Evolutionary conservation across 2,888 invertebrate genomes (phyloP), one percentile per base, ranked within the genome.

Genomic region (Drepana falcataria): DNA sequence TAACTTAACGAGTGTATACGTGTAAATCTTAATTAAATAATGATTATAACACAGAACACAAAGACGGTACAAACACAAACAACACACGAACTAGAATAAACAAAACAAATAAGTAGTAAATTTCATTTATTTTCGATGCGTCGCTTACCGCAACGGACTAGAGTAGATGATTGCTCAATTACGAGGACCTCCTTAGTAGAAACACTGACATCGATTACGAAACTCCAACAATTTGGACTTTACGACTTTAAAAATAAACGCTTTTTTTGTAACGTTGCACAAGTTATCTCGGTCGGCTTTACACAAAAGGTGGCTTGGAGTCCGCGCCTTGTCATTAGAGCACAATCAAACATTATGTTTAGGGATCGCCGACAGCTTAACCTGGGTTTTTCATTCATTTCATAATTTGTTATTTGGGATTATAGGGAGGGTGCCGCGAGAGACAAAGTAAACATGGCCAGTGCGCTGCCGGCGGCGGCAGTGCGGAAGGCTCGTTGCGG

Each of bases 121-220:
- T 74, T 86, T 85, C 83, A 86, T 88, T 88, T 86, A 86, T 86
- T 81, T 83, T 81, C 78, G 75, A 83, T 83, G 81, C 85, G 81
- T 79, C 78, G 87, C 84, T 88, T 82, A 90, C 90, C 90, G 79
- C 90, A 90, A 81, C 79, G 76, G 83, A 75, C 83, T 87, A 85
- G 88, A 88, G 86, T 83, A 88, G 86, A 88, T 88, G 86, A 91
- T 91, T 91, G 91, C 89, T 91, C 91, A 89, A 91, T 91, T 89
- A 90, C 85, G 77, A 82, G 85, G 90, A 90, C 90, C 90, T 90
- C 89, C 89, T 89, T 89, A 89, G 90, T 85, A 79, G 89, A 88
- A 79, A 77, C 80, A 83, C 79, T 83, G 83, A 77, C 79, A 77
- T 72, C 75, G 68, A 71, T 69, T 63, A 64, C 61, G 56, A 65